These are phyloP conservation scores for Hiodon tergisus DNA, from an alignment of 2,113 vertebrate species.

Conservation along the genomic window DNA sequence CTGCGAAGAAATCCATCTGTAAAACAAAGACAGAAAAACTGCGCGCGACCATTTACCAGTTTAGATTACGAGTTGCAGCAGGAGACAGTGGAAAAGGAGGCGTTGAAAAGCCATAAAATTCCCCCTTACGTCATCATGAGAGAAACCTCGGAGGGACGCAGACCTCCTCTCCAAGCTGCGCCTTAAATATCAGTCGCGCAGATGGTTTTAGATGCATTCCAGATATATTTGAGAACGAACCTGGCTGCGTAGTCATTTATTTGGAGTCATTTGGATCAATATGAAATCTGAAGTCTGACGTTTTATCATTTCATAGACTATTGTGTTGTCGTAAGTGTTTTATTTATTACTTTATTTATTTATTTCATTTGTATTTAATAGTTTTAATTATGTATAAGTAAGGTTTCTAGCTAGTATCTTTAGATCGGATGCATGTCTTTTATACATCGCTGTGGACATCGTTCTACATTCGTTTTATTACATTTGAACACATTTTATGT, in stretches of 20 bases:
- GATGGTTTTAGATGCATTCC: slow-evolving; percentile 35
- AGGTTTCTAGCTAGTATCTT: too few species aligned
- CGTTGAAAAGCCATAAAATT: slow-evolving; percentile 30
- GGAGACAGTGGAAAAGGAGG: not conserved
- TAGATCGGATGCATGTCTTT: too few species aligned
- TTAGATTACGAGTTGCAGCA: not conserved
- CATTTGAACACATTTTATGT: too few species aligned
- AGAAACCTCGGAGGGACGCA: slow-evolving; percentile 14
- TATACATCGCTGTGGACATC: too few species aligned
- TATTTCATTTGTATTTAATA: not conserved
- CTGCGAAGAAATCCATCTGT: not conserved
- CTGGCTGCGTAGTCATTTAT: not conserved
- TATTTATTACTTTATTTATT: slow-evolving; percentile 12
- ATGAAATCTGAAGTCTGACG: slow-evolving; percentile 33
- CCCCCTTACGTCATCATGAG: slow-evolving; percentile 38
- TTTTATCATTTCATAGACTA: slow-evolving; percentile 20
- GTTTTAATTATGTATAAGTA: too few species aligned
- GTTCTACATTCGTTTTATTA: not conserved
- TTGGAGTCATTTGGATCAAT: slow-evolving; percentile 11
- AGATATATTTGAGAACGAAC: slow-evolving; percentile 10
- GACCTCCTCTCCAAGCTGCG: slow-evolving; percentile 17
- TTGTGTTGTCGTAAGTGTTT: slow-evolving; percentile 15
- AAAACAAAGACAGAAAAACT: not conserved
- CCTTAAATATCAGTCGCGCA: slow-evolving; percentile 33
- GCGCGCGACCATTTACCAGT: not conserved